These are phyloP conservation scores for Lepeophtheirus nordmannii DNA, from an alignment of 2,888 invertebrate genomes.

Conservation along the genomic window DNA sequence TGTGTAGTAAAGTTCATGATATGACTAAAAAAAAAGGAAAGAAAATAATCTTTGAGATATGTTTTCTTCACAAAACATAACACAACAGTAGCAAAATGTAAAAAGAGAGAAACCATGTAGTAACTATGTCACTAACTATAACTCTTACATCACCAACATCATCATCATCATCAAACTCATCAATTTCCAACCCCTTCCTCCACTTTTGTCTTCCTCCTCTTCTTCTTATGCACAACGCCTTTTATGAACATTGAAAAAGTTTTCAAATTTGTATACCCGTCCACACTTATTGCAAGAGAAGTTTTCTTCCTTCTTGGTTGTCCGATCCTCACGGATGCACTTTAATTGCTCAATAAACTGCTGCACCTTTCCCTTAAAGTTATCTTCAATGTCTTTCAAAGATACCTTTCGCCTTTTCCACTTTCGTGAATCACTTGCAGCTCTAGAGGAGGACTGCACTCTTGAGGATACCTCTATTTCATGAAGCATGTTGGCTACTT, in stretches of 20 bases:
- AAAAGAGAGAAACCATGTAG: no score
- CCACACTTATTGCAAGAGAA: slow-evolving; percentile 14
- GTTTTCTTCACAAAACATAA: no score
- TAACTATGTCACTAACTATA: no score
- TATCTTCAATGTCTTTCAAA: slow-evolving; percentile 5
- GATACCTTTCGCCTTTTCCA: neutral
- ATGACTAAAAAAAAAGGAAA: no score
- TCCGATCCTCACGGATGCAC: slow-evolving; percentile 9
- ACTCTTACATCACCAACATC: no score
- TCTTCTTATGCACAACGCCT: neutral
- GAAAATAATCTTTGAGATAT: no score
- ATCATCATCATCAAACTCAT: no score
- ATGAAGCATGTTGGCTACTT: slow-evolving; percentile 4
- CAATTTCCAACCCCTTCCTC: no score
- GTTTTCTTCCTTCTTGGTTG: slow-evolving; percentile 6
- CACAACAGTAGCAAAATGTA: no score
- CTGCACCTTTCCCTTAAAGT: neutral
- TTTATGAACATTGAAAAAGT: slow-evolving; percentile 16
- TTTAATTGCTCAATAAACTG: slow-evolving; percentile 5
- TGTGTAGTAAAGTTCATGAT: no score
- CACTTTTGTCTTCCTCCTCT: no score
- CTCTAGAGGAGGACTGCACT: neutral
- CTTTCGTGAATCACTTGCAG: neutral
- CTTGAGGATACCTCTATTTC: neutral
- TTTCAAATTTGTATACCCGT: slow-evolving; percentile 16